Percentiles rank a stretch among this genome's conserved stretches.
Conservation (phyloP, 2,797 vertebrate genomes). For the Pseudopleuronectes americanus region DNA sequence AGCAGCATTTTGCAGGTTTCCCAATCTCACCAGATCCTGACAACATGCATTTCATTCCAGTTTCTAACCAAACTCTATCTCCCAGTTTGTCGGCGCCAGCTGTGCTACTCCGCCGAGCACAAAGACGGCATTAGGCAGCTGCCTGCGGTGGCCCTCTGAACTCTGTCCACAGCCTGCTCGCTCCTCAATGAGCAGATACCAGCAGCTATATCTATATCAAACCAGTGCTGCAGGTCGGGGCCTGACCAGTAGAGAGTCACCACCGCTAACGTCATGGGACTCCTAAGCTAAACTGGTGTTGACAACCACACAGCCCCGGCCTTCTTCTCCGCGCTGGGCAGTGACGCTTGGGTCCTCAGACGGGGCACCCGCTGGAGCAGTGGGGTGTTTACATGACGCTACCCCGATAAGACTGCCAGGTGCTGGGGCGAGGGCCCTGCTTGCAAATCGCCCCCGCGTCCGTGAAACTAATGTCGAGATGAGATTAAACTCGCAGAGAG, state of each 20-base stretch:
- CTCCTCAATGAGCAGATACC: constrained; percentile 54
- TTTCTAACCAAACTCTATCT: background rate
- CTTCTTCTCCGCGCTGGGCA: constrained; percentile 68
- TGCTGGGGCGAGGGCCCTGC: constrained; percentile 61
- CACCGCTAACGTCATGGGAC: constrained; percentile 76
- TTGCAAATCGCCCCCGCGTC: constrained; percentile 71
- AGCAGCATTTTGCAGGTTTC: background rate
- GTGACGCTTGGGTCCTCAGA: constrained; percentile 77
- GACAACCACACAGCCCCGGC: constrained; percentile 89
- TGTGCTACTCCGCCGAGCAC: constrained; percentile 67
- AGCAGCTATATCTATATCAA: constrained; percentile 73
- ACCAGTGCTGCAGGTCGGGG: constrained; percentile 67
- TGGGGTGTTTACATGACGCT: constrained; percentile 85
- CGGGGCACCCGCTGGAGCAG: constrained; percentile 67
- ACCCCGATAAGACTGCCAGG: constrained; percentile 79
- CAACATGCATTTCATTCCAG: constrained; percentile 38
- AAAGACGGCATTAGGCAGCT: constrained; percentile 85
- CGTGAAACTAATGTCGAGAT: constrained; percentile 86
- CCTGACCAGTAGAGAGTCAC: constrained; percentile 80
- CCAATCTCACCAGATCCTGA: background rate
- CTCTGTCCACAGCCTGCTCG: constrained; percentile 41
- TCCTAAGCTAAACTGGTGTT: constrained; percentile 87
- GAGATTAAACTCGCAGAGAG: constrained; percentile 86
- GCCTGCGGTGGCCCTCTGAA: constrained; percentile 80
- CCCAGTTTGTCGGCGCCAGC: background rate